phyloP scores from a whole-genome alignment of 2,113 vertebrate genomes.

The Lophochroa leadbeateri region DNA sequence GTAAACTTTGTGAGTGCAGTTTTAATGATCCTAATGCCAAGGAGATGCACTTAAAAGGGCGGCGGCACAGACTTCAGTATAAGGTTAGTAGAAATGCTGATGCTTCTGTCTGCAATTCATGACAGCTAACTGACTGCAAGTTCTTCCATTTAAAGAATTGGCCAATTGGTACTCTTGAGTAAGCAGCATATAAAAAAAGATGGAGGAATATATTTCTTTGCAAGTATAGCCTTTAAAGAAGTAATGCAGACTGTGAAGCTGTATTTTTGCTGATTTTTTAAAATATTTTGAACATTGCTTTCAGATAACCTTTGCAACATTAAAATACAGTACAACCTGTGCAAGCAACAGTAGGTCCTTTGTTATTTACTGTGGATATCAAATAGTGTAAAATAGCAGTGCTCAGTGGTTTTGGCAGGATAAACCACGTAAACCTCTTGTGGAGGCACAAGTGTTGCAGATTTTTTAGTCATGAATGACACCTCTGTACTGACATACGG shows the following conservation, averaged over 20 bases:
- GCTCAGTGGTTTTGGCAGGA: neutral
- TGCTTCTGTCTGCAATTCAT: neutral
- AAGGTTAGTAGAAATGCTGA: constrained; percentile 80
- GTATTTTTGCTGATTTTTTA: neutral
- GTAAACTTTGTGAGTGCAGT: constrained; percentile 97
- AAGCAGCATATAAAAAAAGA: neutral
- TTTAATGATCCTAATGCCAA: constrained; percentile 98
- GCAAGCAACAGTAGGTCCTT: neutral
- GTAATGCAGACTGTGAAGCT: neutral
- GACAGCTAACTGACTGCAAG: accelerated
- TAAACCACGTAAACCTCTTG: neutral
- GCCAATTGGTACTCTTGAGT: neutral
- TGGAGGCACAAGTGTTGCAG: neutral
- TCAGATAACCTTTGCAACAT: neutral
- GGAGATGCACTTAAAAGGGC: constrained; percentile 96
- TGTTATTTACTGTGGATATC: neutral
- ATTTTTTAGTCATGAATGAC: neutral
- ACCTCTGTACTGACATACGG: neutral
- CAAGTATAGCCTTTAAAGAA: neutral
- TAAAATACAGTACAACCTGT: neutral
- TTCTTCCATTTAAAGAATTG: neutral
- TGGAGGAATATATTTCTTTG: neutral
- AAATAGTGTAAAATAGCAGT: neutral
- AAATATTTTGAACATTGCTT: neutral
- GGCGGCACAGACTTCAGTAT: constrained; percentile 93